Evolutionary conservation across 2,113 vertebrate genomes (phyloP).

Genomic region (Gymnorhina tibicen): DNA sequence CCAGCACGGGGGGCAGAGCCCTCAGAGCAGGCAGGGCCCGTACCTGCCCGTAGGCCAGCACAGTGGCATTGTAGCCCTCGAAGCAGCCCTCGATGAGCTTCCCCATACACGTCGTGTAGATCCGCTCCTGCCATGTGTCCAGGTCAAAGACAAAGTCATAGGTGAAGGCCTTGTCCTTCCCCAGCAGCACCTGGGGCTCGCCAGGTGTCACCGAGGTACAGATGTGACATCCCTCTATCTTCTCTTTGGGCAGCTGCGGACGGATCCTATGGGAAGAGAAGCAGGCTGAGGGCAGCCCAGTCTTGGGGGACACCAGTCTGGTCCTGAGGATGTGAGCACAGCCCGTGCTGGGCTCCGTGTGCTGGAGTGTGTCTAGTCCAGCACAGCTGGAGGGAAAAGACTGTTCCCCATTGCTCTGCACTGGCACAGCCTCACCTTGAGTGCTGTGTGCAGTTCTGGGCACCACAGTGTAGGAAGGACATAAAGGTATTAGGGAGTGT

Average conservation of each 20-base stretch:
- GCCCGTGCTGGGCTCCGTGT: neutral
- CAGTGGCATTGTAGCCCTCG: slow-evolving; percentile 94
- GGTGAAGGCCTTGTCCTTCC: slow-evolving; percentile 98
- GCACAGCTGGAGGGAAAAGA: neutral
- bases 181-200: slow-evolving; percentile 93
- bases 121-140: slow-evolving; percentile 84
- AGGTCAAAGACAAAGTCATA: slow-evolving; percentile 95
- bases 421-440: neutral
- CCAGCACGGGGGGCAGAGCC: neutral
- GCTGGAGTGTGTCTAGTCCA: neutral
- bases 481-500: neutral
- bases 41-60: slow-evolving; percentile 95
- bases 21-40: rapidly evolving
- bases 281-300: neutral
- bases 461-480: neutral
- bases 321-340: rapidly evolving
- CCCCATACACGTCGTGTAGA: slow-evolving; percentile 84
- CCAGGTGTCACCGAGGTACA: slow-evolving; percentile 92
- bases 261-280: slow-evolving; percentile 81
- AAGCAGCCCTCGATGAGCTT: slow-evolving; percentile 96
- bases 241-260: slow-evolving; percentile 96
- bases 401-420: neutral
- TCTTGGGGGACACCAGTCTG: neutral
- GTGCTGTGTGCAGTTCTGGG: neutral
- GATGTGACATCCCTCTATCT: slow-evolving; percentile 95